Conservation (phyloP, 2,113 vertebrate species). For the Sceloporus undulatus region DNA sequence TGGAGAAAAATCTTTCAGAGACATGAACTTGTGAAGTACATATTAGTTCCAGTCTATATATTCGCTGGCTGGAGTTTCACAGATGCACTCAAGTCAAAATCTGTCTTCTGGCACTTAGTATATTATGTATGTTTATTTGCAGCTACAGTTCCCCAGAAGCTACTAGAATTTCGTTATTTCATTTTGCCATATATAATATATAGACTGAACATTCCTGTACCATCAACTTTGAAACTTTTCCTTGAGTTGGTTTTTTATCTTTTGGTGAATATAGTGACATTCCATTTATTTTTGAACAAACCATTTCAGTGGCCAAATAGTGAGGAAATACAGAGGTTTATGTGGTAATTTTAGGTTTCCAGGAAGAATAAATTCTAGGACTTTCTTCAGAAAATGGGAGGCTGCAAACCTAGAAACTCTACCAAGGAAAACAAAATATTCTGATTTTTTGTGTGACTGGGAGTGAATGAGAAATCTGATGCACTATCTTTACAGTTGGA, state of each 20-base stretch:
- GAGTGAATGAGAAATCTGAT: conserved; percentile 25
- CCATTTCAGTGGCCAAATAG: conserved; percentile 91
- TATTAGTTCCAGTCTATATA: conserved; percentile 89
- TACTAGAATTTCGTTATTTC: conserved; percentile 98
- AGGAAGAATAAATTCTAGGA: conserved; percentile 42
- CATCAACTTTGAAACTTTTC: conserved; percentile 82
- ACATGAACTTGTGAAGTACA: conserved; percentile 85
- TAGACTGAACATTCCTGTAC: conserved; percentile 89
- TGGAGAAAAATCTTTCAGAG: conserved; percentile 92
- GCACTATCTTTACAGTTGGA: conserved; percentile 22
- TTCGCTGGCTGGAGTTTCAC: conserved; percentile 91
- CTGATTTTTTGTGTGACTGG: conserved; percentile 35
- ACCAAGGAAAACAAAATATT: conserved; percentile 24
- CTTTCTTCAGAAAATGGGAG: conserved; percentile 26
- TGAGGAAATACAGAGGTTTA: conserved; percentile 90
- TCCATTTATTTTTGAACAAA: conserved; percentile 90
- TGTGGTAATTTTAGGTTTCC: conserved; percentile 85
- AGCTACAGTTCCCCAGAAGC: conserved; percentile 89
- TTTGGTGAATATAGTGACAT: conserved; percentile 84
- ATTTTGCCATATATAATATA: conserved; percentile 95
- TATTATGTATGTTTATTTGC: conserved; percentile 85
- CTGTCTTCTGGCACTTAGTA: conserved; percentile 88
- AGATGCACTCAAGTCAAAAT: conserved; percentile 88
- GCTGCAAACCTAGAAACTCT: conserved; percentile 33
- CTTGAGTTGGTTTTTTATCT: conserved; percentile 87